Percentiles rank a stretch among this genome's conserved stretches.
These are phyloP conservation scores for Pterophyllum scalare DNA, from an alignment of 2,113 vertebrate species.

Conservation along the genomic window DNA sequence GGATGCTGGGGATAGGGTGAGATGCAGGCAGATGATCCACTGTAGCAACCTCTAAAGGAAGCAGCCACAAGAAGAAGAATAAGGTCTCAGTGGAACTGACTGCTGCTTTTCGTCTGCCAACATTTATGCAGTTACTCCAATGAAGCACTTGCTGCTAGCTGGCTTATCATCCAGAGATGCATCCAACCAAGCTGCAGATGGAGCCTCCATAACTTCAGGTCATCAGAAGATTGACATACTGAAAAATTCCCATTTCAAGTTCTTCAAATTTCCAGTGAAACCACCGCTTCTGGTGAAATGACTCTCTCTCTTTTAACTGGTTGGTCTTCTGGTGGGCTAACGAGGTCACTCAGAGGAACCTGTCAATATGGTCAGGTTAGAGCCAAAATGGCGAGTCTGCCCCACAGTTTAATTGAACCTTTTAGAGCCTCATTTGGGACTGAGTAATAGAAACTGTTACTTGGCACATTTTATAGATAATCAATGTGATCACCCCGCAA, in stretches of 20 bases:
- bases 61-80: background rate
- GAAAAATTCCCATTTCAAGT: background rate
- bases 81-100: background rate
- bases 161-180: background rate
- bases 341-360: background rate
- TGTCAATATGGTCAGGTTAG: background rate
- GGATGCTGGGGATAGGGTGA: background rate
- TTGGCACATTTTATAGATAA: constrained; percentile 43
- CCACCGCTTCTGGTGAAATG: background rate
- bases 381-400: background rate
- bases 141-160: background rate
- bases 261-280: background rate
- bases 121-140: background rate
- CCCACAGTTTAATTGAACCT: background rate
- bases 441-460: constrained; percentile 49
- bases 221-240: background rate
- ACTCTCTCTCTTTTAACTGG: background rate
- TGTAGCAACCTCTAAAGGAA: background rate
- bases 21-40: background rate
- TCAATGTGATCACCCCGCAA: constrained; percentile 59
- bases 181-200: background rate
- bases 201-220: background rate
- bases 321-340: background rate
- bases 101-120: background rate
- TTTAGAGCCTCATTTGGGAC: constrained; percentile 23